Evolutionary conservation across 2,888 invertebrate species (phyloP), one percentile per base, ranked within the genome.

Genomic region (Zele albiditarsus): DNA sequence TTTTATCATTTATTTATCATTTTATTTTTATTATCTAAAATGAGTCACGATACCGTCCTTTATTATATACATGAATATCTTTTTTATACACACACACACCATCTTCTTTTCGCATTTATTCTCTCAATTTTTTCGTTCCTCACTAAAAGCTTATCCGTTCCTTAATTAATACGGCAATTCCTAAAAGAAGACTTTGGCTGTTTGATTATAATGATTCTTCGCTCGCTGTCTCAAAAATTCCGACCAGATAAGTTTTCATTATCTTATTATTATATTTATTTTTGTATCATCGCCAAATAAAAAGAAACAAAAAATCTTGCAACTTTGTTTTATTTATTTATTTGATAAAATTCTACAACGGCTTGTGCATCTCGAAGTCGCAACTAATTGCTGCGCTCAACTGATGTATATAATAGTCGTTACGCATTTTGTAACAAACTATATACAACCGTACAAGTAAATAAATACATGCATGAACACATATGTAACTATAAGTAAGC

Each of bases 81-180:
- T n/a, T 3, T 46, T 46, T 46, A 46, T n/a, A 46, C 46, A n/a
- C n/a, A 46, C 42, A 42, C 8, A 20, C n/a, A 0, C n/a, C 16
- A 16, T n/a, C 6, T 14, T 16, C n/a, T 8, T 23, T 23, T n/a
- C 2, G n/a, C 3, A 20, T 53, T 53, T 53, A 53, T 53, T 53
- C 20, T 20, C 5, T 8, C 20, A 20, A 20, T 63, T 63, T 20
- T 60, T 31, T 63, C 6, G 23, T 75, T 66, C 46, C 65, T 25
- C 4, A n/a, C 46, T 58, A 76, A 62, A 71, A 57, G 75, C 78
- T 78, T 78, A 78, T 78, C 78, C 71, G 76, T 75, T 78, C 77
- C 77, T 75, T 78, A 78, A 78, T 78, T 78, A 78, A 78, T 78
- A 78, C 77, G 75, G 73, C 74, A 73, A 75, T 77, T 77, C 69